A percentile compares a stretch with the other conserved stretches of the same genome.
phyloP scores from a whole-genome alignment of 2,888 invertebrate genomes.

The Sesia bembeciformis region DNA sequence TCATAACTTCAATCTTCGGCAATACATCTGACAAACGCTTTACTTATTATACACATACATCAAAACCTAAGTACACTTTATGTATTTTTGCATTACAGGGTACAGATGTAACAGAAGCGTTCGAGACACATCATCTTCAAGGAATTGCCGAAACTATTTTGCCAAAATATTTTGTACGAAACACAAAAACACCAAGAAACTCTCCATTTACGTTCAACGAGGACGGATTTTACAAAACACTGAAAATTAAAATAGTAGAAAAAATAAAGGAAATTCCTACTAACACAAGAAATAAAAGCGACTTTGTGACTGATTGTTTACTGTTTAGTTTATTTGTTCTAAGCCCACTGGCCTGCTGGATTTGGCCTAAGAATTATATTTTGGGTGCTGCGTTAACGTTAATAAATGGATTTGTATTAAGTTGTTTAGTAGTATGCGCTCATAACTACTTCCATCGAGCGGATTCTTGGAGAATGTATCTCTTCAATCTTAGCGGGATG shows the following conservation, averaged over 20 bases:
- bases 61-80: neutral
- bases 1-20: too few relatives aligned
- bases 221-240: constrained; percentile 84
- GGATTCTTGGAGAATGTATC: constrained; percentile 87
- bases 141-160: constrained; percentile 76
- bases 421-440: constrained; percentile 69
- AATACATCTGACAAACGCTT: too few relatives aligned
- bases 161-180: constrained; percentile 78
- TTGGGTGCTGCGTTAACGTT: constrained; percentile 33
- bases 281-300: constrained; percentile 39
- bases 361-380: constrained; percentile 31
- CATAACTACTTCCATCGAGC: constrained; percentile 89
- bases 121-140: constrained; percentile 76
- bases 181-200: constrained; percentile 77
- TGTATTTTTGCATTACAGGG: constrained; percentile 49
- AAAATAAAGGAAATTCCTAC: constrained; percentile 70
- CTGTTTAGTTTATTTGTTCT: constrained; percentile 28
- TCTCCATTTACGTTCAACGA: constrained; percentile 83
- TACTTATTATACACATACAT: too few relatives aligned
- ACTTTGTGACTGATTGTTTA: constrained; percentile 38
- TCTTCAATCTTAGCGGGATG: constrained; percentile 81
- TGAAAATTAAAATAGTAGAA: constrained; percentile 76
- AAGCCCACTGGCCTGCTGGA: constrained; percentile 39
- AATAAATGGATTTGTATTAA: constrained; percentile 30
- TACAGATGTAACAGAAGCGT: constrained; percentile 79